Evolutionary conservation across 2,113 vertebrate genomes (phyloP).

Genomic region (Sialia sialis): DNA sequence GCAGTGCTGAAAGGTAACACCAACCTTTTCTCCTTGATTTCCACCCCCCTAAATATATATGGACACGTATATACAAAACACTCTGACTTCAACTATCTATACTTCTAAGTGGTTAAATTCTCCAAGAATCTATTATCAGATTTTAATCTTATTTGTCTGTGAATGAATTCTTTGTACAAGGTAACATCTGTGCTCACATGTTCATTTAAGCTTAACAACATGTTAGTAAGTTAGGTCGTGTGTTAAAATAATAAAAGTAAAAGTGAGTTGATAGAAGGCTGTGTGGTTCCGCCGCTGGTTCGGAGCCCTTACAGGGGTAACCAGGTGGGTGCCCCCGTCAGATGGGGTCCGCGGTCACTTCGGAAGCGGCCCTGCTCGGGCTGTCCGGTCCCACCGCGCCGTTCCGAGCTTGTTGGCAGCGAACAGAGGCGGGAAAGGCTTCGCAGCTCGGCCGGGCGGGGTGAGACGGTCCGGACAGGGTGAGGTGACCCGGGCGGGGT

Average conservation of each 20-base stretch:
- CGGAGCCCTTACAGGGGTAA: background rate
- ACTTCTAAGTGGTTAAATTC: background rate
- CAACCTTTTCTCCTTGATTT: background rate
- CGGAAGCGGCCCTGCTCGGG: background rate
- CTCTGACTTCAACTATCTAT: background rate
- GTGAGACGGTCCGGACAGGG: no score
- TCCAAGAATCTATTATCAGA: accelerated
- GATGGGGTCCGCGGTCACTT: background rate
- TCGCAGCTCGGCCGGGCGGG: accelerated
- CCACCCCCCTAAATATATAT: background rate
- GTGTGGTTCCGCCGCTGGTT: accelerated
- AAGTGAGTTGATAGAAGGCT: accelerated
- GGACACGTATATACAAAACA: accelerated
- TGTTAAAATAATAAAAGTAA: background rate
- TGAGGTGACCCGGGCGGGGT: background rate
- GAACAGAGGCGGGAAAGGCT: accelerated
- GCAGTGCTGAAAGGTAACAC: background rate
- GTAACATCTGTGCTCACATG: accelerated
- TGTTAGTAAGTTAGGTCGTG: background rate
- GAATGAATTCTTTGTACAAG: background rate
- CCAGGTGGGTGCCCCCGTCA: background rate
- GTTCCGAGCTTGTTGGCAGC: accelerated
- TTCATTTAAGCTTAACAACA: background rate
- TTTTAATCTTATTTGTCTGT: background rate
- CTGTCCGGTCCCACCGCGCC: accelerated